Evolutionary conservation across 2,888 invertebrate species (phyloP).

Genomic region (Timema cristinae): DNA sequence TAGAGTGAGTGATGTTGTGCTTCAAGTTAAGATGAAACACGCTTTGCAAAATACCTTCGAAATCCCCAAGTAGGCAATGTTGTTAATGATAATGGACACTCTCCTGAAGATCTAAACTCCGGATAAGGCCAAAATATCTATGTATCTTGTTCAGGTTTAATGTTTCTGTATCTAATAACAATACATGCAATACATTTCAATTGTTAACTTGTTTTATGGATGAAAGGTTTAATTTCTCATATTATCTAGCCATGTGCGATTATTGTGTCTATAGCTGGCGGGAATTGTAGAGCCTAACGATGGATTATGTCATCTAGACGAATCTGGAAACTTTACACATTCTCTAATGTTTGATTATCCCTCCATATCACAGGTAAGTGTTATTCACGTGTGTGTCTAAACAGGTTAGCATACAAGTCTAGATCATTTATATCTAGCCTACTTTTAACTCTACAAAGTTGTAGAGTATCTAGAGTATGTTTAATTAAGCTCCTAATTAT

Average conservation of each 20-base stretch:
- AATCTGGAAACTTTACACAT: constrained; percentile 54
- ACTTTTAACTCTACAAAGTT: neutral
- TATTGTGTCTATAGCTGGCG: constrained; percentile 17
- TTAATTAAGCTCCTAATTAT: no score
- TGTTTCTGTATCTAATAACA: neutral
- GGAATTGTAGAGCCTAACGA: constrained; percentile 69
- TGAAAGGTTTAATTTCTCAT: no score
- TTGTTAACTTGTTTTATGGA: neutral
- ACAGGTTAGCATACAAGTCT: neutral
- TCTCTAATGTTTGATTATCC: constrained; percentile 69
- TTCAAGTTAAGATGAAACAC: no score
- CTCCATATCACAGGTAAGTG: constrained; percentile 58
- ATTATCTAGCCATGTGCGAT: no score
- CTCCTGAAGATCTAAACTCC: no score
- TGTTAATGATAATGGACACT: no score
- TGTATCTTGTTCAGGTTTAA: no score
- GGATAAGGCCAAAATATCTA: no score
- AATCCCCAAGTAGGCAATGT: no score
- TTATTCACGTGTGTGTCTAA: neutral
- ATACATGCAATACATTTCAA: neutral
- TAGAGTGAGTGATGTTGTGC: no score
- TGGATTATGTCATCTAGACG: constrained; percentile 60
- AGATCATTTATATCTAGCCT: neutral
- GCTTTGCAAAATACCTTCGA: no score
- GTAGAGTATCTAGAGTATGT: no score